Evolutionary conservation across 2,113 vertebrate species (phyloP).

Genomic region (Phylloscopus trochilus): DNA sequence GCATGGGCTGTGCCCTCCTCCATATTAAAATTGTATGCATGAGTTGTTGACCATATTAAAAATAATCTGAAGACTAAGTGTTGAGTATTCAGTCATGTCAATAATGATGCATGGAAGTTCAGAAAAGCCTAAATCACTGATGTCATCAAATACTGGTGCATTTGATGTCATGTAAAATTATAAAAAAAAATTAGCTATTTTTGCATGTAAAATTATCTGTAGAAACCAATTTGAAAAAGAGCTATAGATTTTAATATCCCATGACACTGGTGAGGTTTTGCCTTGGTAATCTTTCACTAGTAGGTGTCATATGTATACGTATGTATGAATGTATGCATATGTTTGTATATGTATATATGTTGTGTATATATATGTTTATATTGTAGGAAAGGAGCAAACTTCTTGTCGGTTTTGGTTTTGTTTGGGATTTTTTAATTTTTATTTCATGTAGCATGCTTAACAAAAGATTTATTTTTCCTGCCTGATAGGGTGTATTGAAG

Average conservation of each 20-base stretch:
- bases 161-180: not conserved
- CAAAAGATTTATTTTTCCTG: not conserved
- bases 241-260: not conserved
- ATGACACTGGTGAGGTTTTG: not conserved
- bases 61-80: not conserved
- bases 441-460: not conserved
- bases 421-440: not conserved
- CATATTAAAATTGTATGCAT: not conserved
- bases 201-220: not conserved
- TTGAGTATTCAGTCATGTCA: not conserved
- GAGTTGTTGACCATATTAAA: not conserved
- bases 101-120: not conserved
- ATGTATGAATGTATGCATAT: not conserved
- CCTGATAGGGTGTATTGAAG: not conserved
- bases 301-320: not conserved
- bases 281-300: not conserved
- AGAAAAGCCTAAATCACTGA: not conserved
- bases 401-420: not conserved
- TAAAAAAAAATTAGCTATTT: not conserved
- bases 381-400: not conserved
- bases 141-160: not conserved
- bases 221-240: not conserved
- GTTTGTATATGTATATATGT: not conserved
- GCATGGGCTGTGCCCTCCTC: not conserved
- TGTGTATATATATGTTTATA: no score